These are phyloP conservation scores for Falco biarmicus DNA, from an alignment of 2,797 vertebrate species.

Conservation along the genomic window DNA sequence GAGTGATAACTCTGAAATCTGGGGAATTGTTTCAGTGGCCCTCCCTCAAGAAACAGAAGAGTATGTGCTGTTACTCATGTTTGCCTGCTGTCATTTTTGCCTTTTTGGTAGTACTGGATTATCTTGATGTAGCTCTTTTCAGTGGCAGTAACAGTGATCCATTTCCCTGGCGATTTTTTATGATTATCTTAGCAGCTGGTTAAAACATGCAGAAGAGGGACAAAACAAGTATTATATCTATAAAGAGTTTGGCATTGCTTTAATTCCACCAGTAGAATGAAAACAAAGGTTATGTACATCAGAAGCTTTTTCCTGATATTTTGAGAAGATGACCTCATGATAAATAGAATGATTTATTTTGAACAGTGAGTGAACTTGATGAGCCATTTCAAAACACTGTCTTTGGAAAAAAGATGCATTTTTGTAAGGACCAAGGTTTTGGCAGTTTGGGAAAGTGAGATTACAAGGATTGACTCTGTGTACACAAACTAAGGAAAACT, in stretches of 20 bases:
- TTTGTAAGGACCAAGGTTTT: conserved; percentile 28
- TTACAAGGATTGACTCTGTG: conserved; percentile 1
- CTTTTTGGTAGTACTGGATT: not conserved
- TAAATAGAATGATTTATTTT: conserved; percentile 50
- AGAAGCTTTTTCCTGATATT: conserved; percentile 48
- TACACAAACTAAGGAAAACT: conserved; percentile 5
- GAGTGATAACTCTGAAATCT: not conserved
- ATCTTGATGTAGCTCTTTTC: not conserved
- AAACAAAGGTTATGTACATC: not conserved
- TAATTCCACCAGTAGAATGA: conserved; percentile 21
- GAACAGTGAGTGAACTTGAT: conserved; percentile 38
- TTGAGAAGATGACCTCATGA: conserved; percentile 36
- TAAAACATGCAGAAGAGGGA: conserved; percentile 14
- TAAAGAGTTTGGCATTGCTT: conserved; percentile 26
- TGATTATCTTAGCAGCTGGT: conserved; percentile 45
- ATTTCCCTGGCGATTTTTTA: not conserved
- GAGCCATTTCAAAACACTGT: conserved; percentile 40
- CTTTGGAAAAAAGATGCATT: not conserved
- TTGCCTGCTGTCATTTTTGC: not conserved
- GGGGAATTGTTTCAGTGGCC: not conserved
- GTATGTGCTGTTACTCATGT: not conserved
- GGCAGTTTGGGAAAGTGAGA: conserved; percentile 11
- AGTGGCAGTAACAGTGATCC: not conserved
- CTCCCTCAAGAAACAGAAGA: not conserved
- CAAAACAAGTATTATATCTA: conserved; percentile 38